A percentile compares a stretch with the other conserved stretches of the same genome.
phyloP scores from a whole-genome alignment of 2,888 invertebrate species.

The Nemotelus nigrinus region DNA sequence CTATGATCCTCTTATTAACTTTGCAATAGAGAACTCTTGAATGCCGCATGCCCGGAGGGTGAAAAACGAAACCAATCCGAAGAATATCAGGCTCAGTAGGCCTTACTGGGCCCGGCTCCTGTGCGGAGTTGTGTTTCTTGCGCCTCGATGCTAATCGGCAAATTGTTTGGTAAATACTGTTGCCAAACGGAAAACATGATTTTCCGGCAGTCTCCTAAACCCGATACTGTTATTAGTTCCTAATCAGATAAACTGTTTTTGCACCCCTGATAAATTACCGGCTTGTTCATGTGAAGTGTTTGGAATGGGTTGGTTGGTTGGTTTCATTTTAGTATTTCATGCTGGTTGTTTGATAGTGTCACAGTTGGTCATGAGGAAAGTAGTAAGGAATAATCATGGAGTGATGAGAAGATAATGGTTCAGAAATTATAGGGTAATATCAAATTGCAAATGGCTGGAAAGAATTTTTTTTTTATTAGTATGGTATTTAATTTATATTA shows the following conservation, averaged over 20 bases:
- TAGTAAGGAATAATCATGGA: background rate
- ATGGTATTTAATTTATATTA: too few relatives aligned
- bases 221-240: constrained; percentile 54
- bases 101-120: background rate
- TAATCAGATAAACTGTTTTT: constrained; percentile 46
- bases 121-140: background rate
- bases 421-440: too few relatives aligned
- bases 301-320: background rate
- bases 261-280: background rate
- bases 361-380: constrained; percentile 6
- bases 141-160: constrained; percentile 30
- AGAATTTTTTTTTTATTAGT: too few relatives aligned
- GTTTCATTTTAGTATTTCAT: constrained; percentile 8
- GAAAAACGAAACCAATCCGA: constrained; percentile 29
- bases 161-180: constrained; percentile 45
- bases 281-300: background rate
- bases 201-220: constrained; percentile 31
- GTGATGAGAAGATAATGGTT: too few relatives aligned
- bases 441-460: too few relatives aligned
- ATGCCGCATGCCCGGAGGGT: constrained; percentile 13
- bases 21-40: constrained; percentile 33
- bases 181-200: constrained; percentile 41
- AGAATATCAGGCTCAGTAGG: background rate
- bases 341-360: constrained; percentile 27
- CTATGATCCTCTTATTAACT: constrained; percentile 45